Evolutionary conservation across 2,113 vertebrate genomes (phyloP).

Genomic region (Menura novaehollandiae): DNA sequence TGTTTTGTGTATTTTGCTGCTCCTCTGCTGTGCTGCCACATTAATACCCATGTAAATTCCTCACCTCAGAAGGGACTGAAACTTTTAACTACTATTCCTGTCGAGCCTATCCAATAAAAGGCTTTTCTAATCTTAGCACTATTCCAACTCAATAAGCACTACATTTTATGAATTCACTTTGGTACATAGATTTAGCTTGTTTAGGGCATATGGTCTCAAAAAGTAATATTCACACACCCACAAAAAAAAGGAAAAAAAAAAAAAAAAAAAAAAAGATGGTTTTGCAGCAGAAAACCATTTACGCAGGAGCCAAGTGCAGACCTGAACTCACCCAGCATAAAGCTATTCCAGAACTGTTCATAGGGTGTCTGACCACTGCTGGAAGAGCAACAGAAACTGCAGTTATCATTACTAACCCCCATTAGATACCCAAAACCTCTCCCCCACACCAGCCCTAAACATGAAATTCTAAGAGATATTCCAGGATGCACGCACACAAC

Average conservation of each 20-base stretch:
- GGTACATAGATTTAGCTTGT: background rate
- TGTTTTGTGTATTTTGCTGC: background rate
- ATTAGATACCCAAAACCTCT: background rate
- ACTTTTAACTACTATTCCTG: background rate
- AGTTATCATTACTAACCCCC: background rate
- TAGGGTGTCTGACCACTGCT: background rate
- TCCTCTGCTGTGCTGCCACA: background rate
- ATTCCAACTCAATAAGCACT: background rate
- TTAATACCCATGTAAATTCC: background rate
- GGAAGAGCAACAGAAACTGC: background rate
- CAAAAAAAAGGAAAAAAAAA: no score
- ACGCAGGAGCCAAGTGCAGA: background rate
- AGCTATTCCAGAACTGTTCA: background rate
- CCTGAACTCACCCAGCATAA: rapidly evolving
- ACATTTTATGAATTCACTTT: background rate
- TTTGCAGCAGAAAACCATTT: background rate
- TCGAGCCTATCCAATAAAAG: background rate
- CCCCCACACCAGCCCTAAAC: background rate
- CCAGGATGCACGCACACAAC: background rate
- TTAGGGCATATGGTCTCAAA: background rate
- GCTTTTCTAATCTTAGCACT: background rate
- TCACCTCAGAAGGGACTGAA: background rate
- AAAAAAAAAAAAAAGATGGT: background rate
- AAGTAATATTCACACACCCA: background rate
- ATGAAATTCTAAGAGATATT: background rate